These are phyloP conservation scores for Mythimna loreyi DNA, from an alignment of 2,888 invertebrate species.

Conservation along the genomic window DNA sequence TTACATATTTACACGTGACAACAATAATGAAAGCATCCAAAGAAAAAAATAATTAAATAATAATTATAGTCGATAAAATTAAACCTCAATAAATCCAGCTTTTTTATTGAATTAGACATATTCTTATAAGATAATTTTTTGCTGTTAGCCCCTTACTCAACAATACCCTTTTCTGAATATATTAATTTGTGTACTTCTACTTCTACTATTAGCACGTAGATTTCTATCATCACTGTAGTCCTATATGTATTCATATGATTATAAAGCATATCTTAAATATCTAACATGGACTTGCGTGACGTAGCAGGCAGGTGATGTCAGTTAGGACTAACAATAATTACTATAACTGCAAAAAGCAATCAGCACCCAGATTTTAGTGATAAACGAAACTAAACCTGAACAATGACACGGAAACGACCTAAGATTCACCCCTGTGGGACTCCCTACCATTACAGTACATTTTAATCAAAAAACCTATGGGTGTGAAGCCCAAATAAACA, in stretches of 20 bases:
- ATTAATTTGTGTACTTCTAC: too few species aligned
- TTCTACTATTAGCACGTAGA: too few species aligned
- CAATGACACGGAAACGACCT: slow-evolving; percentile 78
- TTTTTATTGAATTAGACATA: too few species aligned
- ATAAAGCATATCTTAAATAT: not conserved
- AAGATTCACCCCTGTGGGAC: slow-evolving; percentile 85
- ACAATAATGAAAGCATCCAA: too few species aligned
- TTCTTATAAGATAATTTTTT: too few species aligned
- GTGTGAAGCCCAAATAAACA: slow-evolving; percentile 89
- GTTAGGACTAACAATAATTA: slow-evolving; percentile 7
- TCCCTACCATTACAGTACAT: slow-evolving; percentile 83
- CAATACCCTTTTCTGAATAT: too few species aligned
- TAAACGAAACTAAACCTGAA: slow-evolving; percentile 65
- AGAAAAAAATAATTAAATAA: too few species aligned
- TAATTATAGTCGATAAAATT: too few species aligned
- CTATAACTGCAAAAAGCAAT: slow-evolving; percentile 57
- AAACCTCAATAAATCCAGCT: too few species aligned
- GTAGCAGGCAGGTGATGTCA: slow-evolving; percentile 11
- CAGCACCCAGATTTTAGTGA: slow-evolving; percentile 64
- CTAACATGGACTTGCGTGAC: not conserved
- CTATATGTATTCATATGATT: not conserved
- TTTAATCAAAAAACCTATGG: slow-evolving; percentile 88
- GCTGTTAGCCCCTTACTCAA: too few species aligned
- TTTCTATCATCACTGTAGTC: too few species aligned
- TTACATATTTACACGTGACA: too few species aligned